phyloP scores from a whole-genome alignment of 2,797 vertebrate genomes.

The Chaenodraco wilsoni region DNA sequence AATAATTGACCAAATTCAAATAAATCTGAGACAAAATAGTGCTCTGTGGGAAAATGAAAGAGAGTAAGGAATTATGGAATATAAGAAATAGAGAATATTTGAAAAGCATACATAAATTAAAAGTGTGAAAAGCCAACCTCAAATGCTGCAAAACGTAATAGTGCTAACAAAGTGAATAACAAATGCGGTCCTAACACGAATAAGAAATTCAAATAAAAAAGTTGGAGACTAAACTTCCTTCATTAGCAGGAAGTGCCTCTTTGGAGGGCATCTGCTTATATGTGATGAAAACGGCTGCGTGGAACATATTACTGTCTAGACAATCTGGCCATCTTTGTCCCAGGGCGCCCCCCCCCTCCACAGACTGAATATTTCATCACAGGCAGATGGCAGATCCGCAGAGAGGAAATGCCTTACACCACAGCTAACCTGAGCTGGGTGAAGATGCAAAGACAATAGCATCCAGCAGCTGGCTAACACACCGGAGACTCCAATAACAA shows the following conservation, averaged over 20 bases:
- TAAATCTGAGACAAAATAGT: background rate
- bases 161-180: too few relatives aligned
- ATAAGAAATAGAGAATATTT: background rate
- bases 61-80: too few relatives aligned
- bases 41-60: background rate
- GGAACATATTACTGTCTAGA: constrained; percentile 41
- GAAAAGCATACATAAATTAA: background rate
- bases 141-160: constrained; percentile 10
- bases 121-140: background rate
- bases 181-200: constrained; percentile 11
- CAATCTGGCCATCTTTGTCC: constrained; percentile 61
- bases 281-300: constrained; percentile 41
- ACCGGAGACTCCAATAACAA: constrained; percentile 63
- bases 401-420: constrained; percentile 62
- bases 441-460: constrained; percentile 60
- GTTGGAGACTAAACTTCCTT: constrained; percentile 39
- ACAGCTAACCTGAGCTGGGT: constrained; percentile 65
- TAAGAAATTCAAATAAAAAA: constrained; percentile 28
- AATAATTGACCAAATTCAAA: too few relatives aligned
- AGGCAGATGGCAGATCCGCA: constrained; percentile 61
- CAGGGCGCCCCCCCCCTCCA: constrained; percentile 28
- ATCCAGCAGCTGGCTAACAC: constrained; percentile 70
- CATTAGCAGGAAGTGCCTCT: constrained; percentile 24
- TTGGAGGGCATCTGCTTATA: constrained; percentile 28
- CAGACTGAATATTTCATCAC: constrained; percentile 57